Percentiles rank a stretch among this genome's conserved stretches.
These are phyloP conservation scores for Orchesella cincta DNA, from an alignment of 1,140 invertebrate species.

Conservation along the genomic window DNA sequence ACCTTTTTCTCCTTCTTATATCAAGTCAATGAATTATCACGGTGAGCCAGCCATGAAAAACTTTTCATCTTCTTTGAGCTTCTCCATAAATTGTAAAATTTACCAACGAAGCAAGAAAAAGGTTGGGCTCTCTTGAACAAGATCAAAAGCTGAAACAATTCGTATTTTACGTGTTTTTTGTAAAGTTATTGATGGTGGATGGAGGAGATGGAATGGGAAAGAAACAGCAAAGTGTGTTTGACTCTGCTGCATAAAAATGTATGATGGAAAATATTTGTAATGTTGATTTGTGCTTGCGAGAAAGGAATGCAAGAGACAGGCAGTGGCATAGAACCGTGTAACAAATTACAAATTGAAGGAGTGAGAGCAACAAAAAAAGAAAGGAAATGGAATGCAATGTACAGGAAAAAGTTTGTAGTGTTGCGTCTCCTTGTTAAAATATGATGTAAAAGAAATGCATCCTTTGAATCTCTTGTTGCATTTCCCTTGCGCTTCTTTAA, in stretches of 20 bases:
- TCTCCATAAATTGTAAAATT: slow-evolving; percentile 2
- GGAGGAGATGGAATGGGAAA: no score
- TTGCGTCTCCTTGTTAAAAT: no score
- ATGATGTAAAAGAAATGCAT: no score
- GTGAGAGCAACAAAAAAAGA: no score
- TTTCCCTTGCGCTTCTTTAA: no score
- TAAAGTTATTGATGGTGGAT: no score
- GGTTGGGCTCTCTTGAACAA: neutral
- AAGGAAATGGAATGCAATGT: neutral
- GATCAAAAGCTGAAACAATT: slow-evolving; percentile 7
- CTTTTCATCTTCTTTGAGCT: slow-evolving; percentile 19
- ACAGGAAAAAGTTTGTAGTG: neutral
- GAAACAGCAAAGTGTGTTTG: no score
- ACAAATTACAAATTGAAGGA: neutral
- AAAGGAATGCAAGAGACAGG: neutral
- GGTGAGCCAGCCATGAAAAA: slow-evolving; percentile 19
- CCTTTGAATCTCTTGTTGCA: no score
- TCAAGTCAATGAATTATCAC: slow-evolving; percentile 26
- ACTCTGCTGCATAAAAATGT: neutral
- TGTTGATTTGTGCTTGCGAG: neutral
- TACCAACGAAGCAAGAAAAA: slow-evolving; percentile 17
- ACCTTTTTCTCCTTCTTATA: neutral
- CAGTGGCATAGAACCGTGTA: neutral
- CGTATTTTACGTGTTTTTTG: slow-evolving; percentile 1
- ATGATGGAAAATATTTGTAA: neutral